phyloP scores from a whole-genome alignment of 2,888 invertebrate species.

The Lycia hirtaria region DNA sequence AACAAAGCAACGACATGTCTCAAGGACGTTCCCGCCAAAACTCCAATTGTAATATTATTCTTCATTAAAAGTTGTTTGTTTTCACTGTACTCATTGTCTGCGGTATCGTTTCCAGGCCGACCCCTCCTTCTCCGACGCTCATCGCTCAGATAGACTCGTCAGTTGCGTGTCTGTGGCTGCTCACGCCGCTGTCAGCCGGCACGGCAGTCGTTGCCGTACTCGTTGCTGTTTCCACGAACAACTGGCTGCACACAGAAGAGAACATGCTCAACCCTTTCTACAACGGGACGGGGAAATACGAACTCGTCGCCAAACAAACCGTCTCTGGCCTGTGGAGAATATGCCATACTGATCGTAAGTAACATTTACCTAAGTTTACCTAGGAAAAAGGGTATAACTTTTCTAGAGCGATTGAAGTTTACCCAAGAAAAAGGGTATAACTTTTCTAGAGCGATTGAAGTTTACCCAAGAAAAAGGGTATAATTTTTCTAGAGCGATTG shows the following conservation, averaged over 20 bases:
- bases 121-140: slow-evolving; percentile 76
- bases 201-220: slow-evolving; percentile 89
- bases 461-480: too few relatives aligned
- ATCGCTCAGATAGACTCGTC: slow-evolving; percentile 85
- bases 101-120: slow-evolving; percentile 65
- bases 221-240: slow-evolving; percentile 91
- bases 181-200: slow-evolving; percentile 88
- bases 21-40: too few relatives aligned
- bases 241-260: slow-evolving; percentile 95
- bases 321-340: slow-evolving; percentile 93
- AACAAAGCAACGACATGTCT: too few relatives aligned
- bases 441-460: too few relatives aligned
- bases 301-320: slow-evolving; percentile 89
- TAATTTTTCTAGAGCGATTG: too few relatives aligned
- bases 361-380: not conserved
- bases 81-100: too few relatives aligned
- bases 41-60: too few relatives aligned
- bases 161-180: slow-evolving; percentile 86
- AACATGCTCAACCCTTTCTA: slow-evolving; percentile 91
- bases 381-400: too few relatives aligned
- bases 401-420: too few relatives aligned
- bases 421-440: too few relatives aligned
- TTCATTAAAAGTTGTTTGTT: not conserved
- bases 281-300: slow-evolving; percentile 91
- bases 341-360: slow-evolving; percentile 93